Percentiles rank a stretch among this genome's conserved stretches.
Evolutionary conservation across 1,140 invertebrate genomes (phyloP).

Genomic region (Trypoxylus dichotomus): DNA sequence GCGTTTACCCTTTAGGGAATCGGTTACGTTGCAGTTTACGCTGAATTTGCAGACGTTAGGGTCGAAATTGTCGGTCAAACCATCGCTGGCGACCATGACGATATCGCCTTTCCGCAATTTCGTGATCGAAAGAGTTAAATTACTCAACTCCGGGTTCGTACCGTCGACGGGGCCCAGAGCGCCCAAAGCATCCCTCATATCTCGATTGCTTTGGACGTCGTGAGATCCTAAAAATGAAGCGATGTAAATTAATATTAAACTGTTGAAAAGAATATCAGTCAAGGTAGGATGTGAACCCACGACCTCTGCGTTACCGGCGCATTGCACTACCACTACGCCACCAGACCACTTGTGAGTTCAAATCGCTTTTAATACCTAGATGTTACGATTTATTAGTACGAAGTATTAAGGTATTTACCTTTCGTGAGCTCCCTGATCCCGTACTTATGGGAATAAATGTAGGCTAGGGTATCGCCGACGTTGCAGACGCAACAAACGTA

Average conservation of each 20-base stretch:
- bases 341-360: no score
- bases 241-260: no score
- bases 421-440: constrained; percentile 75
- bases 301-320: no score
- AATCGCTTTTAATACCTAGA: no score
- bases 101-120: constrained; percentile 82
- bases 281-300: no score
- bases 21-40: constrained; percentile 55
- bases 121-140: constrained; percentile 87
- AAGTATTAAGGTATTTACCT: no score
- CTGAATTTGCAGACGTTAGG: constrained; percentile 93
- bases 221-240: constrained; percentile 71
- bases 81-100: constrained; percentile 88
- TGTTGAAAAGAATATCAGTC: no score
- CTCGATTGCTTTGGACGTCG: constrained; percentile 83
- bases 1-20: constrained; percentile 44
- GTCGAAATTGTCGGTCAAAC: constrained; percentile 93
- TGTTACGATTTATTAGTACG: no score
- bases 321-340: no score
- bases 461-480: constrained; percentile 88
- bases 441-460: constrained; percentile 79
- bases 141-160: constrained; percentile 78
- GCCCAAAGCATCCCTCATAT: constrained; percentile 90
- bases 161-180: constrained; percentile 89
- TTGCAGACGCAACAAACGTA: constrained; percentile 88